Evolutionary conservation across 2,113 vertebrate species (phyloP), one percentile per base, ranked within the genome.

Genomic region (Panthera uncia): DNA sequence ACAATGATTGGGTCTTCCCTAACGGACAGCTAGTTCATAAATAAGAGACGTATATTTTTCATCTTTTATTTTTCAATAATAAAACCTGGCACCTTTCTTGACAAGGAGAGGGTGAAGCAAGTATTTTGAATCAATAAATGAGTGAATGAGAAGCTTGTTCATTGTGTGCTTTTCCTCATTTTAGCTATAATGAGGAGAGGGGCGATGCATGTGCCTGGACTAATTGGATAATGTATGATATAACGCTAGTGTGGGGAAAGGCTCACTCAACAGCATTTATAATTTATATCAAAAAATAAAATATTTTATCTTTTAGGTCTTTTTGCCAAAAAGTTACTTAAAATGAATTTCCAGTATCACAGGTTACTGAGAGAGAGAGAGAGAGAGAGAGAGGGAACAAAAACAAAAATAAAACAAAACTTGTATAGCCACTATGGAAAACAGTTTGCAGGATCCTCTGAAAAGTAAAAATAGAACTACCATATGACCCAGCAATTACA

Each of bases 201-300:
- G 1, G 15, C 7, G 19, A 4, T 36, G 33, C 1, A 1, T 0
- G 8, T 18, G 25, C 2, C 5, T 18, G 11, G n/a, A 25, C 11
- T 21, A 33, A 19, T 5, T 5, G 57, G 65, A 50, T 18, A 19
- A 74, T 0, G 18, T 33, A 33, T 7, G 29, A 57, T 55, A 9
- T 9, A 13, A 33, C 0, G 10, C 25, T n/a, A 83, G 15, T 29
- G 8, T 9, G 15, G 11, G 55, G 3, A 55, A 78, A 4, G 1
- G 45, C 55, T 29, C 21, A 27, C n/a, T 84, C 14, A 76, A 11
- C 29, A 38, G 3, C 6, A 65, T 85, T 73, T 73, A 45, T 27
- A 71, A 61, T 19, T 52, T 88, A 33, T 33, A 90, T 80, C 3
- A n/a, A 71, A 85, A 50, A 76, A 66, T 71, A 31, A 88, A 91